A percentile compares a stretch with the other conserved stretches of the same genome.
Evolutionary conservation across 2,888 invertebrate genomes (phyloP).

Genomic region (Harmothoe impar): DNA sequence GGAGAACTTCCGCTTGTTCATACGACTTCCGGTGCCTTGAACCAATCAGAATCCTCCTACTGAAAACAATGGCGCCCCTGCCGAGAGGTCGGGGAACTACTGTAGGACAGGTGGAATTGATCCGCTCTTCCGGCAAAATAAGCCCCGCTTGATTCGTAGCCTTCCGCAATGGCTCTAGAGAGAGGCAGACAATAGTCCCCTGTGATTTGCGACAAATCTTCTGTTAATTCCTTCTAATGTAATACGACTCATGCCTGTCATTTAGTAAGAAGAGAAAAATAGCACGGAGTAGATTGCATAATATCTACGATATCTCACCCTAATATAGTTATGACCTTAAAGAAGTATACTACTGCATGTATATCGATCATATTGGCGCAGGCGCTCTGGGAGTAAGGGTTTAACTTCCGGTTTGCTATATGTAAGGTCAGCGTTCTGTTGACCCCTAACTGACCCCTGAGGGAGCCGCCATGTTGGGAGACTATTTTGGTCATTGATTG

Average conservation of each 20-base stretch:
- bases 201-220: too few species aligned
- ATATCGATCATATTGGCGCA: too few species aligned
- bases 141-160: neutral
- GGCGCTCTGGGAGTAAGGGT: too few species aligned
- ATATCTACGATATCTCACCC: too few species aligned
- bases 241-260: too few species aligned
- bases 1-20: neutral
- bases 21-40: conserved; percentile 13
- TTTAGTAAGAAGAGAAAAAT: too few species aligned
- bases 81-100: neutral
- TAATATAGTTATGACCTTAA: too few species aligned
- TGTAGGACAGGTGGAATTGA: conserved; percentile 36
- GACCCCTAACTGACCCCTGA: neutral
- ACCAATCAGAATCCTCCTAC: neutral
- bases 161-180: neutral
- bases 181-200: too few species aligned
- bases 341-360: too few species aligned
- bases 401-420: conserved; percentile 13
- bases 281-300: too few species aligned
- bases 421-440: neutral
- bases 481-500: conserved; percentile 16
- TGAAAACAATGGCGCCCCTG: conserved; percentile 23
- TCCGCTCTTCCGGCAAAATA: neutral
- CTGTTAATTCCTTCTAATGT: too few species aligned
- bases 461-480: neutral